Percentiles rank a stretch among this genome's conserved stretches.
Conservation (phyloP, 1,140 invertebrate species). For the Heterodera carotae region DNA sequence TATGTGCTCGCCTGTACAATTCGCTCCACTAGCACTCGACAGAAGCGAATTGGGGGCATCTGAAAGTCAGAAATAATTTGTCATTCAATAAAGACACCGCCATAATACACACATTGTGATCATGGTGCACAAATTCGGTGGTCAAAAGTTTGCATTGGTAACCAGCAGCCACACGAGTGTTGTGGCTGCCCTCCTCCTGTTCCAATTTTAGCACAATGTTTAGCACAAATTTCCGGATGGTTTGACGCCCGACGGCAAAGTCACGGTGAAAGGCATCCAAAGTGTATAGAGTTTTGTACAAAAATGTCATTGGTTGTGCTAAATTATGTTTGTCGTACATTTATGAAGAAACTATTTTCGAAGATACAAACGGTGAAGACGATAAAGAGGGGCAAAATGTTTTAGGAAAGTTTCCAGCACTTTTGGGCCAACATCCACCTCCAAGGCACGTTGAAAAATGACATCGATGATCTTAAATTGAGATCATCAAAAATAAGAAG, state of each 20-base stretch:
- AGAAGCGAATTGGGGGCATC: slow-evolving; percentile 43
- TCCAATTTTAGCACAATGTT: slow-evolving; percentile 43
- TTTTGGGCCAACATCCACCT: slow-evolving; percentile 36
- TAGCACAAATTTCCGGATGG: slow-evolving; percentile 37
- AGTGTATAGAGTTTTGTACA: slow-evolving; percentile 53
- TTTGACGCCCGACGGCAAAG: slow-evolving; percentile 13
- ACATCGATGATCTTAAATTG: slow-evolving; percentile 42
- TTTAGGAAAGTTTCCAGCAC: slow-evolving; percentile 34
- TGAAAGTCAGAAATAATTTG: slow-evolving; percentile 38
- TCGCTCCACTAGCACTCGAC: slow-evolving; percentile 40
- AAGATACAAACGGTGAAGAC: slow-evolving; percentile 46
- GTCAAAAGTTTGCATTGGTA: slow-evolving; percentile 33
- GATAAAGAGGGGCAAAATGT: slow-evolving; percentile 47
- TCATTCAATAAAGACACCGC: neutral
- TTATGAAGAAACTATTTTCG: neutral
- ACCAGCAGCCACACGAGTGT: neutral
- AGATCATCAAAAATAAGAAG: neutral
- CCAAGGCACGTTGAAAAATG: slow-evolving; percentile 47
- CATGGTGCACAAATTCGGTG: slow-evolving; percentile 41
- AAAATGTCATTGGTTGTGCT: slow-evolving; percentile 53
- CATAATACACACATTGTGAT: slow-evolving; percentile 37
- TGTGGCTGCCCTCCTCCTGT: slow-evolving; percentile 27
- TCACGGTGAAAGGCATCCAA: slow-evolving; percentile 13
- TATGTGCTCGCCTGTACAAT: slow-evolving; percentile 49
- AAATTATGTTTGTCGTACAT: slow-evolving; percentile 9